Conservation (phyloP, 2,797 vertebrate species). For the Spinibarbus caldwelli region DNA sequence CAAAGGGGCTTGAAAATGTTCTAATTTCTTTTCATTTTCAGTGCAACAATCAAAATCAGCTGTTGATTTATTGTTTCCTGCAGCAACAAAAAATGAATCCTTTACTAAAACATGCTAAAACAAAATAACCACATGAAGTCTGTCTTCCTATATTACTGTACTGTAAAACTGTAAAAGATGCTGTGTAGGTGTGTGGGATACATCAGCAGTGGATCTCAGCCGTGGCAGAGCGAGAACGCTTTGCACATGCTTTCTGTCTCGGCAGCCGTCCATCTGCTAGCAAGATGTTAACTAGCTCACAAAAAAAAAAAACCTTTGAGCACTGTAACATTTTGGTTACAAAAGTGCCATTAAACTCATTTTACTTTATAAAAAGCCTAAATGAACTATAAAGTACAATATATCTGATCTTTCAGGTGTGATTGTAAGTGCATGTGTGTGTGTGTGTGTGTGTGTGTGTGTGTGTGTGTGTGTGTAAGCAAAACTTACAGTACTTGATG, state of each 20-base stretch:
- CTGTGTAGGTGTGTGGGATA: neutral
- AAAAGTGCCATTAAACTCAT: neutral
- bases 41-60: neutral
- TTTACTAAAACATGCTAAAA: neutral
- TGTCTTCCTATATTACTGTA: neutral
- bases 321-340: neutral
- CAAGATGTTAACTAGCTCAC: conserved; percentile 29
- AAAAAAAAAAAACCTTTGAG: neutral
- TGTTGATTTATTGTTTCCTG: neutral
- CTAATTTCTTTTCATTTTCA: neutral
- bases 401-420: neutral
- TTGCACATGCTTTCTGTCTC: conserved; percentile 5
- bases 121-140: neutral
- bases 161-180: conserved; percentile 4
- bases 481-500: conserved; percentile 40
- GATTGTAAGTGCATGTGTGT: neutral
- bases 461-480: neutral
- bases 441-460: too few species aligned
- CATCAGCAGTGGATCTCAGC: too few species aligned
- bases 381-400: neutral
- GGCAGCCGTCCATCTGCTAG: conserved; percentile 11
- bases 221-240: conserved; percentile 22
- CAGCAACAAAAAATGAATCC: neutral
- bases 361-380: neutral
- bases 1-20: neutral